Conservation (phyloP, 2,888 invertebrate species). For the Cataglyphis cursor region DNA sequence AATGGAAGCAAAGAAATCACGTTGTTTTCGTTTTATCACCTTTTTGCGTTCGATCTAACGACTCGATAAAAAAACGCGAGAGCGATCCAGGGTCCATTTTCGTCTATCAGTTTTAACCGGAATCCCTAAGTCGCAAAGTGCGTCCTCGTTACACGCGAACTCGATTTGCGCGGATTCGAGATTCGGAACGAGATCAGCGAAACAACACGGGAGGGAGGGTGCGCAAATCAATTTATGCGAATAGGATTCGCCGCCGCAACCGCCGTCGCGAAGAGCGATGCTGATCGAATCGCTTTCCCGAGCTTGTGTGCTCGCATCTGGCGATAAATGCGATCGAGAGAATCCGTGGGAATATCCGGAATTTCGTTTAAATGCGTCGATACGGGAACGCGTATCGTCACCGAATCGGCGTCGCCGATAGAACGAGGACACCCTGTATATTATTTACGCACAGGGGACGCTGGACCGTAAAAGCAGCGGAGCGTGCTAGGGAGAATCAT, state of each 20-base stretch:
- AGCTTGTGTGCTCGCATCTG: constrained; percentile 1
- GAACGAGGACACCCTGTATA: constrained; percentile 39
- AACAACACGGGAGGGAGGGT: constrained; percentile 34
- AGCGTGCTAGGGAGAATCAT: constrained; percentile 3
- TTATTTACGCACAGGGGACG: constrained; percentile 47
- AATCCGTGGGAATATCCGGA: constrained; percentile 30
- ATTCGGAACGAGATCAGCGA: constrained; percentile 28
- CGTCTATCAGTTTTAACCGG: neutral
- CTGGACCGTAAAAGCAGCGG: constrained; percentile 41
- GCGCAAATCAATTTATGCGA: constrained; percentile 55
- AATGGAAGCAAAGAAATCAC: neutral
- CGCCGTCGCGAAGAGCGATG: constrained; percentile 24
- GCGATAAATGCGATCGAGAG: neutral
- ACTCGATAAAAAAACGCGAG: neutral
- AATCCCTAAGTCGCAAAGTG: constrained; percentile 9
- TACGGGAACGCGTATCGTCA: neutral
- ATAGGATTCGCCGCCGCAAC: constrained; percentile 38
- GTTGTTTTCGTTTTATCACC: neutral
- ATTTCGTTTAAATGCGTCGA: constrained; percentile 21
- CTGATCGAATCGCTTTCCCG: constrained; percentile 50
- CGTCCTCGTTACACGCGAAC: constrained; percentile 43
- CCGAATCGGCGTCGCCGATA: neutral
- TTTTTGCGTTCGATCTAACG: neutral
- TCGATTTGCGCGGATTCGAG: constrained; percentile 45
- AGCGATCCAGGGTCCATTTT: neutral